Base-by-base conservation (phyloP, 2,888 invertebrate species). In the Papilio demoleus region DNA sequence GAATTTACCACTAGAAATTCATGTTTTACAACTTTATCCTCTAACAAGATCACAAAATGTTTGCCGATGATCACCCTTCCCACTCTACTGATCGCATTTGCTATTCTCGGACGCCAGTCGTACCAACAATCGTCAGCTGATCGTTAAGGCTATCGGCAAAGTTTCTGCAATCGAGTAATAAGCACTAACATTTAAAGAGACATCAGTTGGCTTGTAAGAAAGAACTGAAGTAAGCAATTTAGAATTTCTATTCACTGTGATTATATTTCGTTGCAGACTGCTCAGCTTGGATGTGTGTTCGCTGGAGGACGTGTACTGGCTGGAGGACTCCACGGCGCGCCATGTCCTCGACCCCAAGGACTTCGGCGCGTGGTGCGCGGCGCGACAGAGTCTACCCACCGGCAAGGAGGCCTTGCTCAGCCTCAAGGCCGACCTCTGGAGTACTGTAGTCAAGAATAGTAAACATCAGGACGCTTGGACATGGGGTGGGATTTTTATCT, bases 381-480 rank as follows among this genome's bases (percentile, higher is more conserved):
- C 97, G 40, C 93, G 97, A 4, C 97, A 97, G 87, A 95, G 95
- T 69, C 91, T 97, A 77, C 97, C 97, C 72, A 97, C 96, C 22
- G 96, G 96, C 75, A 97, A 97, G 87, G 95, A 96, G 73, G 95
- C 95, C 79, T 91, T 97, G 79, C 96, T 96, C 77, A 93, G 94
- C 42, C 88, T 97, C 47, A 97, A 97, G 85, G 95, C 95, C 1
- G 96, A 97, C 80, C 94, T 97, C 27, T 97, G 97, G 97, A 97
- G 96, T 72, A 95, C 96, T 62, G 97, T 97, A 63, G 97, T 96
- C 64, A 97, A 97, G 87, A 96, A 94, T 77, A 96, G 96, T 84
- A 96, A 96, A 82, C 97, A 97, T 80, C 96, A 97, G 83, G 97
- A 97, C 92, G 97, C 97, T 62, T 97, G 97, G 97, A 97, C 97